Percentiles rank a stretch among this genome's conserved stretches.
phyloP scores from a whole-genome alignment of 2,888 invertebrate genomes.

The Plagiodera versicolora region DNA sequence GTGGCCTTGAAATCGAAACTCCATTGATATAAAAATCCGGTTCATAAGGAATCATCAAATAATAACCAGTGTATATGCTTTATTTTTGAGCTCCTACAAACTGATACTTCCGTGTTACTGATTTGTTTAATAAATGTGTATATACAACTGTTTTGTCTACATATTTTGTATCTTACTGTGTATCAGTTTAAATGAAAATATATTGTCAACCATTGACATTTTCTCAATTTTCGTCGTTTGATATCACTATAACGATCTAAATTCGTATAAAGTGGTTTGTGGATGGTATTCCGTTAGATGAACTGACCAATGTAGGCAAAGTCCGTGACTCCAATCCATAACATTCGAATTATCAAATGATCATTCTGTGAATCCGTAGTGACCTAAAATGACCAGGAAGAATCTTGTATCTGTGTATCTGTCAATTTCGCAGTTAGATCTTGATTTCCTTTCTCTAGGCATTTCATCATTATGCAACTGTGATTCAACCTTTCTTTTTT shows the following conservation, averaged over 20 bases:
- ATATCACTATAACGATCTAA: constrained; percentile 9
- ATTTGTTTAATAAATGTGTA: too few relatives aligned
- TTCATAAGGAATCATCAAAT: too few relatives aligned
- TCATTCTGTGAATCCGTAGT: constrained; percentile 21
- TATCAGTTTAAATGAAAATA: too few relatives aligned
- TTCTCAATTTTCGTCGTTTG: background rate
- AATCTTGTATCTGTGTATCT: constrained; percentile 24
- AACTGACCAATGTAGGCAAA: constrained; percentile 29
- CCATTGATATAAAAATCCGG: too few relatives aligned
- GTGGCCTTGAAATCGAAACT: too few relatives aligned
- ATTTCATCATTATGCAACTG: constrained; percentile 26
- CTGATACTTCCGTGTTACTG: too few relatives aligned
- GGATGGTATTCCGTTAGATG: constrained; percentile 30
- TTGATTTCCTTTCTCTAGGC: constrained; percentile 28
- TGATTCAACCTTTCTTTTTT: constrained; percentile 31
- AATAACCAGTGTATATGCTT: too few relatives aligned
- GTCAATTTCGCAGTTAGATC: constrained; percentile 20
- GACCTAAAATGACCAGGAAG: constrained; percentile 29
- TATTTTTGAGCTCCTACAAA: too few relatives aligned
- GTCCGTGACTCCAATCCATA: constrained; percentile 20
- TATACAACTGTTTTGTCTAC: too few relatives aligned
- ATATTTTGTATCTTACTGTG: too few relatives aligned
- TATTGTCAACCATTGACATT: too few relatives aligned
- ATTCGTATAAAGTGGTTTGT: constrained; percentile 25
- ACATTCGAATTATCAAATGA: constrained; percentile 18